Conservation (phyloP, 2,888 invertebrate genomes). For the Dioctria rufipes region DNA sequence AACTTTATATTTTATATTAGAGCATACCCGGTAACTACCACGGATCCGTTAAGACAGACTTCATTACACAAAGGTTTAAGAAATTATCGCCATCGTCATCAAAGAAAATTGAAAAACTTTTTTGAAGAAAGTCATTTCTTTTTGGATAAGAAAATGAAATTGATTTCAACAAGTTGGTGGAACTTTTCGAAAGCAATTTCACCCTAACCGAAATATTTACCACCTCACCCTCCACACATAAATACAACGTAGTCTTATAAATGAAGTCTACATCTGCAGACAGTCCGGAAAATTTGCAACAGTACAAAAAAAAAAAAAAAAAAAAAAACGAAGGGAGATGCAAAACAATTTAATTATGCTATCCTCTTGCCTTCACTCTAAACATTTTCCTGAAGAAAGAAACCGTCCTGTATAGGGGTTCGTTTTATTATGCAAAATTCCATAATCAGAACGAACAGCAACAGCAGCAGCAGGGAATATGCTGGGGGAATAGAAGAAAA, state of each 20-base stretch:
- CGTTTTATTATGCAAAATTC: neutral
- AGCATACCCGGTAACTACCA: too few species aligned
- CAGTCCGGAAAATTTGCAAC: neutral
- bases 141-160: neutral
- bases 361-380: neutral
- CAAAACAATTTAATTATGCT: neutral
- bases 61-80: too few species aligned
- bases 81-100: neutral
- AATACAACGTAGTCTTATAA: too few species aligned
- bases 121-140: neutral
- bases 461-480: too few species aligned
- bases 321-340: neutral
- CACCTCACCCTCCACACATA: neutral
- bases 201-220: neutral
- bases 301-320: neutral
- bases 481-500: too few species aligned
- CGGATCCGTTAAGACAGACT: neutral
- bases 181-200: constrained; percentile 29
- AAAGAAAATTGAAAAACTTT: neutral
- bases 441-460: neutral
- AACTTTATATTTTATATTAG: too few species aligned
- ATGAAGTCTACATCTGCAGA: too few species aligned
- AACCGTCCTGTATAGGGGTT: neutral
- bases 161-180: constrained; percentile 33
- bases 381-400: neutral